These are phyloP conservation scores for Anarsia innoxiella DNA, from an alignment of 2,888 invertebrate species.

Conservation along the genomic window DNA sequence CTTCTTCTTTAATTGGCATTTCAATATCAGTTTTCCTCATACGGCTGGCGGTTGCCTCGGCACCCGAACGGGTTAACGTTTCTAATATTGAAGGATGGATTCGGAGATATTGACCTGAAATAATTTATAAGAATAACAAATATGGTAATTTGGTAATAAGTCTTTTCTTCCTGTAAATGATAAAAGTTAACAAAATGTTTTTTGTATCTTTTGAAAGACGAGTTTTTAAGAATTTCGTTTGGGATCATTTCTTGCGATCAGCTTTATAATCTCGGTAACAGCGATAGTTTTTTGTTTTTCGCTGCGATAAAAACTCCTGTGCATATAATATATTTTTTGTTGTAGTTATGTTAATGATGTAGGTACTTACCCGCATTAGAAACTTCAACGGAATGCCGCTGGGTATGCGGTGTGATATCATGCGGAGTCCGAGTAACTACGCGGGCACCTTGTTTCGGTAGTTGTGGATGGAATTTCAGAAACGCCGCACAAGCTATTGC, in stretches of 20 bases:
- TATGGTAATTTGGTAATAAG: no score
- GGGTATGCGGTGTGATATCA: slow-evolving; percentile 43
- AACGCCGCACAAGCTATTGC: slow-evolving; percentile 99
- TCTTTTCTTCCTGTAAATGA: no score
- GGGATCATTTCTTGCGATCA: no score
- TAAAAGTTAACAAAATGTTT: no score
- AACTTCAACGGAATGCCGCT: slow-evolving; percentile 93
- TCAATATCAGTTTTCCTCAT: slow-evolving; percentile 58
- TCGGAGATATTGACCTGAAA: slow-evolving; percentile 80
- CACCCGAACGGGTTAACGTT: slow-evolving; percentile 83
- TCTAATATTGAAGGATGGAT: slow-evolving; percentile 87
- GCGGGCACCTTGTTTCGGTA: slow-evolving; percentile 84
- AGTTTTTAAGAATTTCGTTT: no score
- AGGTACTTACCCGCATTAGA: slow-evolving; percentile 66
- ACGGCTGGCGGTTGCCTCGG: slow-evolving; percentile 85
- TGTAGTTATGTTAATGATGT: no score
- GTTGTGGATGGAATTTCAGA: slow-evolving; percentile 91
- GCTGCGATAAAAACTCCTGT: no score
- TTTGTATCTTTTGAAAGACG: no score
- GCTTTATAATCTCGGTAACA: no score
- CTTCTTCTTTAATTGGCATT: slow-evolving; percentile 72
- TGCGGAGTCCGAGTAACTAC: slow-evolving; percentile 78
- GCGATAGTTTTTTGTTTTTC: no score
- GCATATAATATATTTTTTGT: no score
- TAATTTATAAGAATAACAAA: no score